Conservation (phyloP, 2,797 vertebrate genomes). For the Bradypus variegatus region DNA sequence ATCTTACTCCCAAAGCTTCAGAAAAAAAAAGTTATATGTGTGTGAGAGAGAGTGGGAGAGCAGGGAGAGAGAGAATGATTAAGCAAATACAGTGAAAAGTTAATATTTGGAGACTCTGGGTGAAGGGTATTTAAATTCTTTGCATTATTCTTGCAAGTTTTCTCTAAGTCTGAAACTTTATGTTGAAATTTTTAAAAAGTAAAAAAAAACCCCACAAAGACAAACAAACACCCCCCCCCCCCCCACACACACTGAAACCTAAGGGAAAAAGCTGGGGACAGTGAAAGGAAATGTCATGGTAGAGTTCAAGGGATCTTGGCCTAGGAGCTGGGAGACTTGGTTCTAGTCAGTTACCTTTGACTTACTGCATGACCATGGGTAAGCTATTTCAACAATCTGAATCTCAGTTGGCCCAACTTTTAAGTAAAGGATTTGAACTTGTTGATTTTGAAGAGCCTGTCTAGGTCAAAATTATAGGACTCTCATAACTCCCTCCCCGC, state of each 20-base stretch:
- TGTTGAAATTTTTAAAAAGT: background rate
- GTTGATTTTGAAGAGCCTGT: slow-evolving; percentile 1
- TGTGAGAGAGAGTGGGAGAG: background rate
- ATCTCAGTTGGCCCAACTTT: background rate
- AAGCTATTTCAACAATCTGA: background rate
- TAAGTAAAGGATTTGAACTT: slow-evolving; percentile 3
- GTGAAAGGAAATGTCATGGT: background rate
- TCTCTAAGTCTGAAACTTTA: background rate
- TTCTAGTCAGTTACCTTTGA: background rate
- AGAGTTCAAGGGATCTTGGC: background rate
- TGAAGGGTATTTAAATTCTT: background rate
- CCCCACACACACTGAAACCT: too few relatives aligned
- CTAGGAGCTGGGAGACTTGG: background rate
- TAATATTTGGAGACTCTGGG: background rate
- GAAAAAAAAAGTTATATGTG: background rate
- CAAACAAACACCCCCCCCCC: too few relatives aligned
- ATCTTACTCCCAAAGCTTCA: background rate
- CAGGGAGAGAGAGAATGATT: background rate
- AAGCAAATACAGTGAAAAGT: background rate
- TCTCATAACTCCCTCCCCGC: background rate
- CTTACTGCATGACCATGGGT: background rate
- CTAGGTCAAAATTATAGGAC: background rate
- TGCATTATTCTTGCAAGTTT: background rate
- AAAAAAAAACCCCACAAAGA: too few relatives aligned
- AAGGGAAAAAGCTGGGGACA: background rate